Conservation (phyloP, 2,113 vertebrate species). For the Caretta caretta region DNA sequence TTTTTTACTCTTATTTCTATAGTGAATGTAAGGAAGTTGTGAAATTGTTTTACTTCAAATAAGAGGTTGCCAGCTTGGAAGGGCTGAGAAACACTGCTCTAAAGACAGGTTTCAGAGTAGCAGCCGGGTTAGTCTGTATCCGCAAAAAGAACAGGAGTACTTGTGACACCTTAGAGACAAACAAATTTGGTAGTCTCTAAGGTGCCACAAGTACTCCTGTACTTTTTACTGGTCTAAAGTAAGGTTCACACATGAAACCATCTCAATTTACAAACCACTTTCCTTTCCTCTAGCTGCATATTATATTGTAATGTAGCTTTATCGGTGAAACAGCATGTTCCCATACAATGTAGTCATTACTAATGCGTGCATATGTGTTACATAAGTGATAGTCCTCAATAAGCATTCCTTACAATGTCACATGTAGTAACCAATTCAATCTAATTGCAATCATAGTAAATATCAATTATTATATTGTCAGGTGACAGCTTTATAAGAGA, state of each 20-base stretch:
- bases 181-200: no score
- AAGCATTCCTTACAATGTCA: slow-evolving; percentile 3
- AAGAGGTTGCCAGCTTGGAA: neutral
- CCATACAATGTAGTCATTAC: neutral
- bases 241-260: neutral
- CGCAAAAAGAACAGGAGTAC: no score
- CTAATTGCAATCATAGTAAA: neutral
- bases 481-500: neutral
- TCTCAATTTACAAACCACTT: neutral
- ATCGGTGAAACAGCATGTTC: neutral
- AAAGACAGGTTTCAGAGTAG: no score
- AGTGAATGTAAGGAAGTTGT: neutral
- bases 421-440: neutral
- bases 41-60: neutral
- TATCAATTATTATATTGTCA: neutral
- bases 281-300: neutral
- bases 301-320: neutral
- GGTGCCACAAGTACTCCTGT: no score
- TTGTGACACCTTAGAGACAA: no score
- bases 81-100: neutral
- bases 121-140: no score
- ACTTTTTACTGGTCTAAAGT: neutral
- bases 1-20: neutral
- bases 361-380: neutral
- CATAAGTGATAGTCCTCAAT: neutral